Evolutionary conservation across 1,140 invertebrate species (phyloP), one percentile per base, ranked within the genome.

Genomic region (Atta texana): DNA sequence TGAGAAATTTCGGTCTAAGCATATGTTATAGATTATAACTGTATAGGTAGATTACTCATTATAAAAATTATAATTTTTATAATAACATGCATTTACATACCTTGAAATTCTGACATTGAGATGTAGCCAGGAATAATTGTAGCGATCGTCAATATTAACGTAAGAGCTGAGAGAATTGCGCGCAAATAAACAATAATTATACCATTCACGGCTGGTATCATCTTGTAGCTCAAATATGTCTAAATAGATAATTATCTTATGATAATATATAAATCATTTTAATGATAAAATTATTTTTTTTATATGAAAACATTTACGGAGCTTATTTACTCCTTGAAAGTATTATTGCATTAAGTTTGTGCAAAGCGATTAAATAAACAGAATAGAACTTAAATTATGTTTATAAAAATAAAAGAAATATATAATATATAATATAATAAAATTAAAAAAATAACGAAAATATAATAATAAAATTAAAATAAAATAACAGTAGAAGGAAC

Each of bases 191-290:
- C 89, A 0, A 93, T 57, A 10, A 85, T 76, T 39, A 68, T 84
- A n/a, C 91, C 90, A 28, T 93, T 93, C 3, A 93, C 63, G 0
- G 87, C 82, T 57, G 86, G 76, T 61, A 89, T 76, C 92, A 93
- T 93, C 84, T 93, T 93, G 31, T 90, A 87, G 71, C 92, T 93
- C 0, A 93, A 18, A 78, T 93, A 92, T 1, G 91, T 92, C 92
- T 93, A 81, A 34, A 88, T 84, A 18, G 55, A 78, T 85, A 51
- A 51, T 51, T 51, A 14, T 16, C 4, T 51, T 59, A 3, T 8
- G 10, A 31, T 44, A 44, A 44, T 10, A 44, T 44, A 44, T 44
- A n/a, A 53, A 12, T 69, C 10, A 64, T 39, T 74, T 85, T 5
- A 1, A 8, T 68, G 39, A 68, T 34, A 80, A 80, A 80, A 80